These are phyloP conservation scores for Benitochromis conjunctus DNA, from an alignment of 2,113 vertebrate species.

Conservation along the genomic window DNA sequence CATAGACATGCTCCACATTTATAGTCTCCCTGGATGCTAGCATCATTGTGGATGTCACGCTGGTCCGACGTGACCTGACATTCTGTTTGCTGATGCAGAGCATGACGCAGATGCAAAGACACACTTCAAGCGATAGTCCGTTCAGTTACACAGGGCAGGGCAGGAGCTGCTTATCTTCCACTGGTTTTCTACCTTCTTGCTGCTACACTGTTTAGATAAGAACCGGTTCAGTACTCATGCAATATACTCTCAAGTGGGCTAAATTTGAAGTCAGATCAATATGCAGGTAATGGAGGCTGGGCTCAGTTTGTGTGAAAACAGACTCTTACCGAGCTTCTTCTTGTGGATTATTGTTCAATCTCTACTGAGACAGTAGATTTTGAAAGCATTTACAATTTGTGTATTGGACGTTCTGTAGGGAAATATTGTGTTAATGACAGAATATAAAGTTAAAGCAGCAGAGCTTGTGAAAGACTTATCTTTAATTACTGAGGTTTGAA, in stretches of 20 bases:
- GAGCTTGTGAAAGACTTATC: not conserved
- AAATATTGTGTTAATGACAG: not conserved
- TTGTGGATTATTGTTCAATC: not conserved
- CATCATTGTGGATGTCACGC: not conserved
- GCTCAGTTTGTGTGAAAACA: not conserved
- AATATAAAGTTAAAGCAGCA: not conserved
- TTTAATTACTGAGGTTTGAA: not conserved
- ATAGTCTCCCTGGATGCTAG: constrained; percentile 3
- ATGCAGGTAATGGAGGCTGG: not conserved
- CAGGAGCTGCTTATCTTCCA: not conserved
- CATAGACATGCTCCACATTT: not conserved
- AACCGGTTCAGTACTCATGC: not conserved
- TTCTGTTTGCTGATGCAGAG: constrained; percentile 13
- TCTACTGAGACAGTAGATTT: not conserved
- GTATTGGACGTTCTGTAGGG: not conserved
- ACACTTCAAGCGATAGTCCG: not conserved
- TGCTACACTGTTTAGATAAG: not conserved
- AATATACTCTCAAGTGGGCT: constrained; percentile 19
- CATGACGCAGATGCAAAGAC: not conserved
- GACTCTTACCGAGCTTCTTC: not conserved
- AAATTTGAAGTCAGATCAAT: not conserved
- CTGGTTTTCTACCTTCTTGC: not conserved
- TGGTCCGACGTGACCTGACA: not conserved
- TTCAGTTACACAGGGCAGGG: not conserved
- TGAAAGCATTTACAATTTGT: not conserved